phyloP scores from a whole-genome alignment of 2,113 vertebrate species.

The Syrrhaptes paradoxus region DNA sequence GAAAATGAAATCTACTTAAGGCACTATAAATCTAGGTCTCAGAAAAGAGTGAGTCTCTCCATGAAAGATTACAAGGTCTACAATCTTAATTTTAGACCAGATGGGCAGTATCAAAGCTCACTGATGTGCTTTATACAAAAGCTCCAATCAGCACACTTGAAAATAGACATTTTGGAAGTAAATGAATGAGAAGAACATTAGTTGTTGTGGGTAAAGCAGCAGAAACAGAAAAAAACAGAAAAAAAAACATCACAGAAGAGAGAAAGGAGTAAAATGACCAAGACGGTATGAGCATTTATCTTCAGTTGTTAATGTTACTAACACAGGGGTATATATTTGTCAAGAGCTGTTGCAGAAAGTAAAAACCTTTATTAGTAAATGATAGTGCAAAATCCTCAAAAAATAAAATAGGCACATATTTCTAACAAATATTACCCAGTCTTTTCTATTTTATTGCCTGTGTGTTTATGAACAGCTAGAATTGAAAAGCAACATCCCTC shows the following conservation, averaged over 20 bases:
- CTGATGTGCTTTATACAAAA: neutral
- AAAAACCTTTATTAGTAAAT: neutral
- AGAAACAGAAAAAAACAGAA: no score
- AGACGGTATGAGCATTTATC: neutral
- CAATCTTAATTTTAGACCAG: constrained; percentile 8
- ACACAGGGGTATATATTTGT: neutral
- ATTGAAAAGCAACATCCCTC: neutral
- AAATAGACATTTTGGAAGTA: neutral
- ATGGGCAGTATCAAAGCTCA: neutral
- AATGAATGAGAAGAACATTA: constrained; percentile 16
- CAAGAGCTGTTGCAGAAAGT: neutral
- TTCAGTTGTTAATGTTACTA: neutral
- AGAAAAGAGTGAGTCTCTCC: neutral
- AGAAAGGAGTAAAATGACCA: neutral
- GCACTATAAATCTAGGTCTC: neutral
- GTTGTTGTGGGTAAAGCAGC: neutral
- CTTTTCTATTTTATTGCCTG: neutral
- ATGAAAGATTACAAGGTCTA: neutral
- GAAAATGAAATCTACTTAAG: neutral
- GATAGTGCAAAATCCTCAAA: neutral
- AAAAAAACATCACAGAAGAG: neutral
- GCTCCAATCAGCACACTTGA: neutral
- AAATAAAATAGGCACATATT: neutral
- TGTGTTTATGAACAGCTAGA: neutral
- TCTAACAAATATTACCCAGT: neutral